These are phyloP conservation scores for Clinocottus analis DNA, from an alignment of 2,113 vertebrate genomes.

Conservation along the genomic window DNA sequence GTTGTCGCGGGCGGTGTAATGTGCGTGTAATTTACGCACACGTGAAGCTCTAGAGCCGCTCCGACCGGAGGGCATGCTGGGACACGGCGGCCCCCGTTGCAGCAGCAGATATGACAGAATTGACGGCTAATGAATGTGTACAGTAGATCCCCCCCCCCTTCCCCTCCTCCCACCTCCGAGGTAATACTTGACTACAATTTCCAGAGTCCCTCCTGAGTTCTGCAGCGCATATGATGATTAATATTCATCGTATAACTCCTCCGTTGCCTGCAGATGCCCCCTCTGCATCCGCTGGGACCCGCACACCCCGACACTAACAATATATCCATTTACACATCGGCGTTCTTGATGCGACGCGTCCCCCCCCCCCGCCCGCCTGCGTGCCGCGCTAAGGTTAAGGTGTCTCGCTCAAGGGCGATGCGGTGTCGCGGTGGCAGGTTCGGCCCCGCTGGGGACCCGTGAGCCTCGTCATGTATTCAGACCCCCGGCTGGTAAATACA, in stretches of 20 bases:
- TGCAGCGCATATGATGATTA: slow-evolving; percentile 57
- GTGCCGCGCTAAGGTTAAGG: slow-evolving; percentile 63
- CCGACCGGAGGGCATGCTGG: slow-evolving; percentile 46
- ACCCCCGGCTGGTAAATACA: slow-evolving; percentile 70
- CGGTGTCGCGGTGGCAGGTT: slow-evolving; percentile 52
- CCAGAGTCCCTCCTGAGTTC: slow-evolving; percentile 21
- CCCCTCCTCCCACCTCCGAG: too few species aligned
- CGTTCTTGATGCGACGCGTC: slow-evolving; percentile 18
- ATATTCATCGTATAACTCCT: slow-evolving; percentile 69
- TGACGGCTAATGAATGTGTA: slow-evolving; percentile 53
- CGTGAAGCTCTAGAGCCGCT: slow-evolving; percentile 9
- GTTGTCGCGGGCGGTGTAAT: slow-evolving; percentile 17
- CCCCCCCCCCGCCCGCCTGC: too few species aligned
- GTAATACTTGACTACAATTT: slow-evolving; percentile 33
- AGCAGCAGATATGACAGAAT: slow-evolving; percentile 13
- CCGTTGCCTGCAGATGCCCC: slow-evolving; percentile 47
- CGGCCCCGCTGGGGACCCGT: slow-evolving; percentile 52
- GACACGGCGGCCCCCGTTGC: slow-evolving; percentile 21
- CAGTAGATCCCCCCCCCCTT: slow-evolving; percentile 11
- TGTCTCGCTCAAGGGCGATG: slow-evolving; percentile 74
- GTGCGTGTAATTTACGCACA: slow-evolving; percentile 40
- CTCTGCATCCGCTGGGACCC: slow-evolving; percentile 52
- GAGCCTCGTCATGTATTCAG: slow-evolving; percentile 54
- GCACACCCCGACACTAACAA: slow-evolving; percentile 51
- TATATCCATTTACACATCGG: slow-evolving; percentile 65